These are phyloP conservation scores for Nasonia giraulti DNA, from an alignment of 1,140 invertebrate species.

Conservation along the genomic window DNA sequence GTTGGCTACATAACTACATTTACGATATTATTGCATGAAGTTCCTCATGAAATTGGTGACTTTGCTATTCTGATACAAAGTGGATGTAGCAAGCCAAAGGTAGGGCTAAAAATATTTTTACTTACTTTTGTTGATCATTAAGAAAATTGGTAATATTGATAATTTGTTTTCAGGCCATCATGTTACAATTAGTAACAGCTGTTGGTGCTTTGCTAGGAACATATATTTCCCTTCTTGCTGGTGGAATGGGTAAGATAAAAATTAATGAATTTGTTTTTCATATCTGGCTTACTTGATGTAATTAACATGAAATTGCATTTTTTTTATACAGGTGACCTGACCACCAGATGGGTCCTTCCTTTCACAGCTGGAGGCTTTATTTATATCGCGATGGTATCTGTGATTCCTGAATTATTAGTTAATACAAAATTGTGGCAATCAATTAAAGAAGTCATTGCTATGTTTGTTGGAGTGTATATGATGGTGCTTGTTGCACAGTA, in stretches of 20 bases:
- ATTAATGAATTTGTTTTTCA: constrained; percentile 12
- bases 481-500: constrained; percentile 93
- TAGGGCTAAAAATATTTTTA: constrained; percentile 59
- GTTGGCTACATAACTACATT: constrained; percentile 92
- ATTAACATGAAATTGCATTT: constrained; percentile 24
- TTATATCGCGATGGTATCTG: constrained; percentile 97
- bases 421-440: constrained; percentile 90
- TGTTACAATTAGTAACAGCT: constrained; percentile 93
- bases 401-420: constrained; percentile 94
- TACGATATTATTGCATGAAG: constrained; percentile 96
- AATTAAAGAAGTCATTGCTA: constrained; percentile 88
- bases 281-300: constrained; percentile 11
- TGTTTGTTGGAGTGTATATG: constrained; percentile 90
- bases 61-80: constrained; percentile 97
- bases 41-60: constrained; percentile 98
- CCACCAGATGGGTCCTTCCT: constrained; percentile 91
- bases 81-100: constrained; percentile 90
- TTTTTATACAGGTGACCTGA: constrained; percentile 77
- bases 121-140: constrained; percentile 30
- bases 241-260: constrained; percentile 77
- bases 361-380: constrained; percentile 99
- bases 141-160: constrained; percentile 33
- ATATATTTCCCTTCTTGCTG: constrained; percentile 86
- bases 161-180: constrained; percentile 83
- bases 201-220: constrained; percentile 95